Evolutionary conservation across 2,888 invertebrate genomes (phyloP).

Genomic region (Leptinotarsa haldemani): DNA sequence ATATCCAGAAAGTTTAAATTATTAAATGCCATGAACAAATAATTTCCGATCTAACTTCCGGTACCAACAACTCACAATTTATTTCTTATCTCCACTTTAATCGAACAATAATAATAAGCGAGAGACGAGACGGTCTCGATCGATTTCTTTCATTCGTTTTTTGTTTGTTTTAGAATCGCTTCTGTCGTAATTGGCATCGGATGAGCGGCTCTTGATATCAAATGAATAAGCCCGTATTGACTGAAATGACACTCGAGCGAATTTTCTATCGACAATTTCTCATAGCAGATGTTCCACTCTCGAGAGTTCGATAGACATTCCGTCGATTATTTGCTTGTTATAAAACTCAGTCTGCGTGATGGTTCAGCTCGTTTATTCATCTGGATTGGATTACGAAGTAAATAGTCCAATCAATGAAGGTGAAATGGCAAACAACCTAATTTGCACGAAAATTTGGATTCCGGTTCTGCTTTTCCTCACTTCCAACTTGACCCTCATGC

Average conservation of each 20-base stretch:
- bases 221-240: constrained; percentile 41
- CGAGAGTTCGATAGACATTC: constrained; percentile 42
- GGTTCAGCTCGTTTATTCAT: neutral
- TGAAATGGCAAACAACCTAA: no score
- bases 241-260: constrained; percentile 35
- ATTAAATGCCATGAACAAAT: neutral
- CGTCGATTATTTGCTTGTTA: constrained; percentile 23
- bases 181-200: constrained; percentile 17
- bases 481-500: no score
- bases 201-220: constrained; percentile 34
- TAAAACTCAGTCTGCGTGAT: constrained; percentile 10
- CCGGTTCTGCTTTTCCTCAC: no score
- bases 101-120: neutral
- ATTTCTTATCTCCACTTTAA: neutral
- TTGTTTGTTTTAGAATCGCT: constrained; percentile 1
- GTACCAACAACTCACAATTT: neutral
- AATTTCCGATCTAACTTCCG: neutral
- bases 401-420: no score
- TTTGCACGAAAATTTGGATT: no score
- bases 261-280: constrained; percentile 43
- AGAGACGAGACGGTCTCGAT: constrained; percentile 5
- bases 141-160: constrained; percentile 1
- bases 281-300: constrained; percentile 43
- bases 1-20: no score
- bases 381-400: neutral